Percentiles rank a stretch among this genome's conserved stretches.
Conservation (phyloP, 2,797 vertebrate species). For the Phrynocephalus vlangalii region DNA sequence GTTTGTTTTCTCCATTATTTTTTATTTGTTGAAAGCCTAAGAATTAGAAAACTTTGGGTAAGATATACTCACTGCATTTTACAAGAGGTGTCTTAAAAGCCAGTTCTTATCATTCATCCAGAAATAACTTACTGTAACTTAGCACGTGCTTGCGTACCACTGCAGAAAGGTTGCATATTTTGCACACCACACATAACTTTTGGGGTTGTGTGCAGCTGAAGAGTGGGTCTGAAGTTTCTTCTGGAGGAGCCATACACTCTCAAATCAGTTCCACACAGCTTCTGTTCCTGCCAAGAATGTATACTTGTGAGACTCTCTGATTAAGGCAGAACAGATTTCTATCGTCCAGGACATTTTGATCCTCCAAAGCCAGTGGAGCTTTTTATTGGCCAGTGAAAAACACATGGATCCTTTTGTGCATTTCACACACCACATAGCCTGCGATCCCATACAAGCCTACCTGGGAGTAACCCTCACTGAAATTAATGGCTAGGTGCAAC, state of each 20-base stretch:
- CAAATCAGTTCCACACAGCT: neutral
- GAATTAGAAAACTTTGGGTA: neutral
- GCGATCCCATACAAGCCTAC: neutral
- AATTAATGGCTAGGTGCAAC: neutral
- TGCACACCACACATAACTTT: neutral
- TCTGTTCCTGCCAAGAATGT: neutral
- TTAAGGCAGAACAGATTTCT: neutral
- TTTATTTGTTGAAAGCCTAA: neutral
- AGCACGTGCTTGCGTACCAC: neutral
- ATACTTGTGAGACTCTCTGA: neutral
- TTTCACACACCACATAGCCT: neutral
- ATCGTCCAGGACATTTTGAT: neutral
- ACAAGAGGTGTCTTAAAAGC: neutral
- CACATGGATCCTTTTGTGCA: neutral
- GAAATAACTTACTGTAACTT: slow-evolving; percentile 1
- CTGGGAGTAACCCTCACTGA: neutral
- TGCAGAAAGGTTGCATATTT: neutral
- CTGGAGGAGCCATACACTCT: neutral
- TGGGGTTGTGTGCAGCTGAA: neutral
- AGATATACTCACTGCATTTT: neutral
- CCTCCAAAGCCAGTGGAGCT: neutral
- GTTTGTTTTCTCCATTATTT: neutral
- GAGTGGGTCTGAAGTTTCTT: neutral
- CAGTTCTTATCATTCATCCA: neutral
- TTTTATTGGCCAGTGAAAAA: neutral